Evolutionary conservation across 2,113 vertebrate species (phyloP), one percentile per base, ranked within the genome.

Genomic region (Edolisoma coerulescens): DNA sequence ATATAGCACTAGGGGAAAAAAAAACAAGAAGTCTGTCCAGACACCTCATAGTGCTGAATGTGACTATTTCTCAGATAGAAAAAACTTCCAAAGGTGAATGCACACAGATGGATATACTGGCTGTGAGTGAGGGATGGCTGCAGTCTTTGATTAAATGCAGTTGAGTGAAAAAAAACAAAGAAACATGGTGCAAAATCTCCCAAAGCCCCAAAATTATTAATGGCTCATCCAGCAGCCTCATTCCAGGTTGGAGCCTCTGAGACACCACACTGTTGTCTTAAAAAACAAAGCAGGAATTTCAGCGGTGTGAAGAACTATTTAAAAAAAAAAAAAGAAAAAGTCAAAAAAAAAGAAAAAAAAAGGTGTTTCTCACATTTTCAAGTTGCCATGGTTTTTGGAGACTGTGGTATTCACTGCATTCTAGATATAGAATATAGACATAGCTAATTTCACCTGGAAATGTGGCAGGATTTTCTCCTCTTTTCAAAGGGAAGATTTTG

Each of bases 331-430:
- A 27, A 26, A 30, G 22, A 21, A 1, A 54, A 28, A 7, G 5
- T n/a, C n/a, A 6, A 15, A 13, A 24, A 16, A n/a, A n/a, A n/a
- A 14, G 8, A 39, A 59, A 41, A n/a, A 56, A 64, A 50, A 35
- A 4, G 2, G 7, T 10, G 7, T n/a, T 94, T 44, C 61, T 91
- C 49, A 37, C 22, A 79, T 94, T 87, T 93, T 79, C 71, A 80
- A 41, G 89, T 96, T 97, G 74, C 91, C 74, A 89, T 91, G 84
- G 74, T 77, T 96, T 94, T 92, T 64, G 10, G 61, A 78, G 85
- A 57, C 18, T 2, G 3, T 82, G 49, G 9, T 44, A 69, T 68
- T 89, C 41, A 27, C 24, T 64, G 61, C 10, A 3, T 68, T 95
- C 49, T 54, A 37, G 24, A 16, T 60, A 47, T 28, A 7, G 13